These are phyloP conservation scores for Rhincodon typus DNA, from an alignment of 2,797 vertebrate genomes.

Conservation along the genomic window DNA sequence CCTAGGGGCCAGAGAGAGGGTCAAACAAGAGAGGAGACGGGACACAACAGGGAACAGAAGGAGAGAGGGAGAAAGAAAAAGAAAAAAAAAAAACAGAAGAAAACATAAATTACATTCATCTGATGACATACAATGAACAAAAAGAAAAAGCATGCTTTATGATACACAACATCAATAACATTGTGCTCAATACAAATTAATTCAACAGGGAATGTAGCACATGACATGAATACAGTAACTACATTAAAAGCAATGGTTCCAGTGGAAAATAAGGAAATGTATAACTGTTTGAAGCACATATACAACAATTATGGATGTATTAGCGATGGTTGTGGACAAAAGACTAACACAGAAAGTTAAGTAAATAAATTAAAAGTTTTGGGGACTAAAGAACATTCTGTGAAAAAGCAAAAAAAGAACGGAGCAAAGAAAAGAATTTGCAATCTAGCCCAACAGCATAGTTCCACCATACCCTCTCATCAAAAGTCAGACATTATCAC, in stretches of 20 bases:
- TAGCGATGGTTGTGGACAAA: slow-evolving; percentile 10
- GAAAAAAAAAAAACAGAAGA: slow-evolving; percentile 25
- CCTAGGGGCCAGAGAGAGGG: slow-evolving; percentile 62
- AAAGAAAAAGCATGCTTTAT: slow-evolving; percentile 65
- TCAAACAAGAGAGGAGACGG: slow-evolving; percentile 45
- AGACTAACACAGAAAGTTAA: slow-evolving; percentile 18
- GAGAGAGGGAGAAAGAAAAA: slow-evolving; percentile 42
- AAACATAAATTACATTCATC: slow-evolving; percentile 67
- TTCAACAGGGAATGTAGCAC: slow-evolving; percentile 33
- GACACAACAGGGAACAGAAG: slow-evolving; percentile 43
- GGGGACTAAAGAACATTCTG: background rate
- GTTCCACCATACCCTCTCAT: background rate
- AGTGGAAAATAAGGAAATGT: background rate
- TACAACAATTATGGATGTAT: background rate
- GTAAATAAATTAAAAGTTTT: background rate
- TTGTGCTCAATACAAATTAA: slow-evolving; percentile 9
- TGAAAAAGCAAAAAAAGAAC: background rate
- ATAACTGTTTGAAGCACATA: background rate
- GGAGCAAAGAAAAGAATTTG: background rate
- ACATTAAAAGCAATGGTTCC: slow-evolving; percentile 32
- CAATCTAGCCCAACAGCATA: background rate
- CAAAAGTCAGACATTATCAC: background rate
- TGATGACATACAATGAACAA: slow-evolving; percentile 59
- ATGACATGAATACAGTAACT: slow-evolving; percentile 29
- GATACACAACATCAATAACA: slow-evolving; percentile 34